Percentiles rank a stretch among this genome's conserved stretches.
These are phyloP conservation scores for Benthosema pterotum DNA, from an alignment of 2,797 vertebrate species.

Conservation along the genomic window DNA sequence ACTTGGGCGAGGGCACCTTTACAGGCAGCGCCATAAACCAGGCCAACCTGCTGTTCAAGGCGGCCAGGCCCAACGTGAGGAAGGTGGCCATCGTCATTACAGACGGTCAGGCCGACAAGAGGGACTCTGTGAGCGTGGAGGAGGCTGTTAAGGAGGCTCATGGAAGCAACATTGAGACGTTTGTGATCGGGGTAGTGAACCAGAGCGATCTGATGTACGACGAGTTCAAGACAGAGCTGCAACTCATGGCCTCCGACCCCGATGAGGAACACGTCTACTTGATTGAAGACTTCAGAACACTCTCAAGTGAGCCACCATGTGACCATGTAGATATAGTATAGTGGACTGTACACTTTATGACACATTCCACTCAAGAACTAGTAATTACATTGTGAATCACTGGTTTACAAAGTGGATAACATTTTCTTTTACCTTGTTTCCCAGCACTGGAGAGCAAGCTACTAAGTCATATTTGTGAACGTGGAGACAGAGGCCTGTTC, in stretches of 20 bases:
- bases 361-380: background rate
- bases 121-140: constrained; percentile 76
- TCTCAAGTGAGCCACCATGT: constrained; percentile 59
- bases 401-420: background rate
- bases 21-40: constrained; percentile 83
- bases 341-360: background rate
- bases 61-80: constrained; percentile 67
- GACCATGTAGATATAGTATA: background rate
- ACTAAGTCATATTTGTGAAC: constrained; percentile 82
- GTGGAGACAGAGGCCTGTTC: constrained; percentile 62
- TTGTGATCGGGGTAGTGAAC: constrained; percentile 86
- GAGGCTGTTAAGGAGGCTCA: constrained; percentile 72
- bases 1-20: constrained; percentile 87
- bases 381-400: background rate
- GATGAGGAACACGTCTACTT: constrained; percentile 80
- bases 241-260: constrained; percentile 83
- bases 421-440: background rate
- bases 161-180: constrained; percentile 75
- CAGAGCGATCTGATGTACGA: constrained; percentile 77
- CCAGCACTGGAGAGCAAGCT: constrained; percentile 83
- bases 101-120: constrained; percentile 82
- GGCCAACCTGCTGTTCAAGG: constrained; percentile 77
- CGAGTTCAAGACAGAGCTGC: constrained; percentile 82
- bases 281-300: constrained; percentile 79
- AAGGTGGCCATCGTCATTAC: constrained; percentile 88